Evolutionary conservation across 2,888 invertebrate genomes (phyloP), one percentile per base, ranked within the genome.

Genomic region (Dendrolimus pini): DNA sequence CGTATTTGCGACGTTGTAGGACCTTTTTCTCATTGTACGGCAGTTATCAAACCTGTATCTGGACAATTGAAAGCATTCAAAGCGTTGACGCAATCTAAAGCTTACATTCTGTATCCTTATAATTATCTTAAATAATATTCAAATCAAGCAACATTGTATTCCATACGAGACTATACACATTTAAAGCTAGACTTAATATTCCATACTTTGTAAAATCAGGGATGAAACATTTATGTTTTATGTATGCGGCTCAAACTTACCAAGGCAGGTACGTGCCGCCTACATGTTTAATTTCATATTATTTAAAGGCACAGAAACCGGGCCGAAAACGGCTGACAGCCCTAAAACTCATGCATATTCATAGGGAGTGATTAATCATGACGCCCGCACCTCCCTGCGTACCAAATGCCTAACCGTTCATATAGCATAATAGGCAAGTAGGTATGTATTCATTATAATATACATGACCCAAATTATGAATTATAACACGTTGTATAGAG

Each of bases 311-410:
- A 76, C 77, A 74, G 70, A 69, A 60, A 58, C 42, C 63, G 58
- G 59, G 56, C 60, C 59, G 56, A 62, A 59, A 57, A 57, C 64
- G 58, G 54, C 82, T 85, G 87, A 80, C 87, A 85, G 77, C 79
- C 78, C 80, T 78, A 78, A 79, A 76, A 65, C 82, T 80, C 82
- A 87, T 90, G 82, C 85, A 90, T 90, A 90, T 90, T 90, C 89
- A 90, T 87, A 80, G 73, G 59, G 70, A 72, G 82, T 81, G 86
- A 89, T 89, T 89, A 89, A 89, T 88, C 87, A 88, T 81, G 76
- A 71, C 47, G 47, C 47, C 70, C 55, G 60, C 62, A 62, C 63
- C 69, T 67, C 62, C 66, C 68, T 67, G 73, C 77, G 75, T 74
- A 72, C 74, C 72, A 64, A 66, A 62, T 61, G 63, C 65, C 65